These are phyloP conservation scores for Lethenteron camtschaticum DNA, from an alignment of 2,113 vertebrate genomes.

Conservation along the genomic window DNA sequence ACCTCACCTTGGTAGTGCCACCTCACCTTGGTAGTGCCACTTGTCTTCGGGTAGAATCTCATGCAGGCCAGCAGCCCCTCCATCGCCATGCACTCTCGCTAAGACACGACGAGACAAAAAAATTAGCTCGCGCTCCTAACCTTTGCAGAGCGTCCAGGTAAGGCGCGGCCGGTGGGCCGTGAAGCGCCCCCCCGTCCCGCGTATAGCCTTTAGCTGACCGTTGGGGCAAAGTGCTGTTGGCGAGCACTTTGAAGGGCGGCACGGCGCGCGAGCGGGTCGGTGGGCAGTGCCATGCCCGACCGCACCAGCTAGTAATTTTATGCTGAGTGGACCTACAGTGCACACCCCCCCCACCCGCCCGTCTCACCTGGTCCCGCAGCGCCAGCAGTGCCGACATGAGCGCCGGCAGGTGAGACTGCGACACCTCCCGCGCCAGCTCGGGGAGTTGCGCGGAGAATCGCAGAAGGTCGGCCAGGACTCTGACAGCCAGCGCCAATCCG, in stretches of 20 bases:
- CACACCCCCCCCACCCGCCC: no score
- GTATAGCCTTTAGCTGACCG: no score
- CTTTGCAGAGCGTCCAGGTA: no score
- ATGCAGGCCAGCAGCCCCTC: constrained; percentile 62
- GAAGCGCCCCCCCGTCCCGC: no score
- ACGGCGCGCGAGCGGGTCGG: no score
- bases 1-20: constrained; percentile 47
- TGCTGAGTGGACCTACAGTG: neutral
- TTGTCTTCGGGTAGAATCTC: constrained; percentile 49
- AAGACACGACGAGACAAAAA: neutral
- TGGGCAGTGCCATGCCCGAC: no score
- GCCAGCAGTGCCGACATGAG: constrained; percentile 55
- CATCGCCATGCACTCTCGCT: constrained; percentile 51
- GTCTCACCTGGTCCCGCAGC: constrained; percentile 46
- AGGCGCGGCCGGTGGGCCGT: no score
- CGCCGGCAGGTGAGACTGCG: constrained; percentile 49
- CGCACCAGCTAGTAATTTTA: neutral
- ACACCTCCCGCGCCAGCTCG: constrained; percentile 44
- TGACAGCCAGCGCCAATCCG: constrained; percentile 41
- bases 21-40: constrained; percentile 57
- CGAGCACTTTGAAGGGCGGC: no score
- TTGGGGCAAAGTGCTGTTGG: no score
- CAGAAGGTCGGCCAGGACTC: constrained; percentile 41
- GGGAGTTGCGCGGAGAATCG: constrained; percentile 46
- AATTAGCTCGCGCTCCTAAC: no score